Evolutionary conservation across 2,113 vertebrate genomes (phyloP), one percentile per base, ranked within the genome.

Genomic region (Clarias magur): DNA sequence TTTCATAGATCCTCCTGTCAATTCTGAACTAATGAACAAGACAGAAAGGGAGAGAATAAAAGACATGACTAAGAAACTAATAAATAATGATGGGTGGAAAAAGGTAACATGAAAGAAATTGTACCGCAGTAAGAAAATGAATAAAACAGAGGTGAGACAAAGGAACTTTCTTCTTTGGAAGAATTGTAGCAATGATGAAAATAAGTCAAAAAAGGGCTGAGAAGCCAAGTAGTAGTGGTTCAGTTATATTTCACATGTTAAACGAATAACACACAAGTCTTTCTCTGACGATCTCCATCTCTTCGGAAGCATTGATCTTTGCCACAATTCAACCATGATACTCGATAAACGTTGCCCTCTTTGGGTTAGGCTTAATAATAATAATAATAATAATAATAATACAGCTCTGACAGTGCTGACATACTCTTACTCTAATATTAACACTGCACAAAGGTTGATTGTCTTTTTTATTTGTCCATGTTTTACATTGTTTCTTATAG

Each of bases 1-100:
- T 34, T 59, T 27, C n/a, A 53, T 5, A 5, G 27, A 60, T 56
- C 30, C 34, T 80, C n/a, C 53, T 57, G 54, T 57, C 76, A 79
- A 16, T 79, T 56, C 79, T 60, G 56, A 60, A 80, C 30, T 60
- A 38, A 60, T 80, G 79, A 60, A 80, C 27, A 60, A 80, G 78
- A 80, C 19, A 34, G 79, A 80, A 80, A 23, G 17, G 57, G 76
- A 23, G 27, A 60, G 57, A 60, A 60, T 34, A n/a, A 80, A 80
- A 60, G 59, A 30, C 27, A 30, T 34, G 56, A 80, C 23, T 8
- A 16, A 30, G 78, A 34, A 60, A 21, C 78, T 1, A 54, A 59
- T 17, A 80, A 60, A 60, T 34, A 80, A 57, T 57, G n/a, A 59
- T 79, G 53, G 27, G 78, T 80, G 78, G 27, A 8, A 30, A 59